A percentile compares a stretch with the other conserved stretches of the same genome.
Evolutionary conservation across 2,888 invertebrate genomes (phyloP).

Genomic region (Nephrotoma flavescens): DNA sequence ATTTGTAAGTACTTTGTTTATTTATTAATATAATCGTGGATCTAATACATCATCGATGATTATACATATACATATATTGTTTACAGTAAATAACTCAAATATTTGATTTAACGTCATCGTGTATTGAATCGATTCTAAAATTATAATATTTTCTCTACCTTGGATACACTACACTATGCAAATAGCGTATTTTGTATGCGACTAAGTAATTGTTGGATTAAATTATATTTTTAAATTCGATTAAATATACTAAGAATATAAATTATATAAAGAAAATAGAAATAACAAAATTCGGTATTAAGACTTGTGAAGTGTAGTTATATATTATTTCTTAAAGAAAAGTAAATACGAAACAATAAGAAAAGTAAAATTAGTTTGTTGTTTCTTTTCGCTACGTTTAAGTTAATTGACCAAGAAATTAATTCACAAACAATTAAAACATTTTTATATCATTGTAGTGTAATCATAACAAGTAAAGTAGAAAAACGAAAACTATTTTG

Average conservation of each 20-base stretch:
- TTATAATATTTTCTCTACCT: neutral
- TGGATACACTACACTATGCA: neutral
- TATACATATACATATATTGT: neutral
- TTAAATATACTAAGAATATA: neutral
- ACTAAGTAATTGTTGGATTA: neutral
- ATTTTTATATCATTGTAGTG: neutral
- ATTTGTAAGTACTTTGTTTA: conserved; percentile 59
- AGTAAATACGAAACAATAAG: neutral
- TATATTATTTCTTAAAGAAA: neutral
- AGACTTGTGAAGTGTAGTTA: neutral
- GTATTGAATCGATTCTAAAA: neutral
- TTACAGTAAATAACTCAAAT: neutral
- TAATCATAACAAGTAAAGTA: neutral
- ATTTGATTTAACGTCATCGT: neutral
- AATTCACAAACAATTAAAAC: neutral
- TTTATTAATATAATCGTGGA: neutral
- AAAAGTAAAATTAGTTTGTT: neutral
- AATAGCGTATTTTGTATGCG: neutral
- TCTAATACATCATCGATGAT: neutral
- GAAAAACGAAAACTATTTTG: conserved; percentile 4
- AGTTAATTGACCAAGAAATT: neutral
- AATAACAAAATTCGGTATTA: neutral
- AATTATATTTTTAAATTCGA: neutral
- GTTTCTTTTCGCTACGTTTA: neutral
- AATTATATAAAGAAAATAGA: neutral